A percentile compares a stretch with the other conserved stretches of the same genome.
Conservation (phyloP, 2,113 vertebrate genomes). For the Patagioenas fasciata region DNA sequence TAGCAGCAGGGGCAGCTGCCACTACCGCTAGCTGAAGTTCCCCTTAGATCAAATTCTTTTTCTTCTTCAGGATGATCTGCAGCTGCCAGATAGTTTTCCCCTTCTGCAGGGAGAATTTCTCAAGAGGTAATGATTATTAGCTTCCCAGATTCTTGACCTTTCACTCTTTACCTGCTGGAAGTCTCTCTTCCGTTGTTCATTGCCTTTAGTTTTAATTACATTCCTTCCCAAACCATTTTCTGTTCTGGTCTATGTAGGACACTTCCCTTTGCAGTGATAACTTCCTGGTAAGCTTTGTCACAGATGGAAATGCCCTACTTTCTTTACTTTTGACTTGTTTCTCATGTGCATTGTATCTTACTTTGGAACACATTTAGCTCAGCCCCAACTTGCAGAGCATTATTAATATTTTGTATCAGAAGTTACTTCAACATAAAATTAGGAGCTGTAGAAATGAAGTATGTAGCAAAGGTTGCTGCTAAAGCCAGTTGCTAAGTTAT, state of each 20-base stretch:
- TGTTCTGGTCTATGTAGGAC: constrained; percentile 53
- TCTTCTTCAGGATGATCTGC: constrained; percentile 22
- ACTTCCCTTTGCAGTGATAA: constrained; percentile 23
- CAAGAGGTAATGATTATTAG: constrained; percentile 43
- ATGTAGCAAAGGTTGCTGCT: not conserved
- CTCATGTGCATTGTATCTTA: not conserved
- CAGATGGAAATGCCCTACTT: constrained; percentile 39
- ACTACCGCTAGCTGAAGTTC: not conserved
- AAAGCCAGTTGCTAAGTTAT: not conserved
- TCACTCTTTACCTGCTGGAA: constrained; percentile 47
- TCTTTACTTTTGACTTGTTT: constrained; percentile 11
- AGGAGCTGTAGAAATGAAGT: not conserved
- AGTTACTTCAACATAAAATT: not conserved
- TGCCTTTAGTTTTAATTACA: constrained; percentile 69
- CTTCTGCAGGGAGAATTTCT: constrained; percentile 15
- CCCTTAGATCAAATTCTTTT: constrained; percentile 21
- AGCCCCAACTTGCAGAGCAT: not conserved
- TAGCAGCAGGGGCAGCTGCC: not conserved
- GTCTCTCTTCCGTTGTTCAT: constrained; percentile 47
- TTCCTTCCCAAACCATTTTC: constrained; percentile 64
- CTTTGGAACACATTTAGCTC: constrained; percentile 1
- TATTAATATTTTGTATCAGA: constrained; percentile 6
- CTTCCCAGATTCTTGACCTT: constrained; percentile 56
- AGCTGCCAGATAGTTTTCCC: not conserved
- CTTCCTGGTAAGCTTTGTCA: constrained; percentile 1